Conservation (phyloP, 2,888 invertebrate species). For the Eristalis intricaria region DNA sequence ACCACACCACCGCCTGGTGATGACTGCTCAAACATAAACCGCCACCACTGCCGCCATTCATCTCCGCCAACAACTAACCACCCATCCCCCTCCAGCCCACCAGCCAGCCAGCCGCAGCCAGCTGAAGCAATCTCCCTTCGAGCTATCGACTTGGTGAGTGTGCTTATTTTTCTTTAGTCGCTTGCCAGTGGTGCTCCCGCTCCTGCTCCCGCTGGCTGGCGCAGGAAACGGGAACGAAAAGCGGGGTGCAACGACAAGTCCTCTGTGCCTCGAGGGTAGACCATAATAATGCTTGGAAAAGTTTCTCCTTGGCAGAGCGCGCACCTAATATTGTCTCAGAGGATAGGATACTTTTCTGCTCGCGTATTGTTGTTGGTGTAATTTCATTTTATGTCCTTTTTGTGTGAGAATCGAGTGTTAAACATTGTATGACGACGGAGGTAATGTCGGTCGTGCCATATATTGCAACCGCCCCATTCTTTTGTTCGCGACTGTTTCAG, state of each 20-base stretch:
- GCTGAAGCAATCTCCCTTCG: slow-evolving; percentile 12
- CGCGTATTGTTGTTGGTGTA: slow-evolving; percentile 17
- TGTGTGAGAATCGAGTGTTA: slow-evolving; percentile 66
- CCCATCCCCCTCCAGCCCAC: background rate
- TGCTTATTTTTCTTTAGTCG: slow-evolving; percentile 13
- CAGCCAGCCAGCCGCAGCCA: background rate
- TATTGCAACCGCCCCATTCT: slow-evolving; percentile 1
- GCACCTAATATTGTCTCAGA: slow-evolving; percentile 43
- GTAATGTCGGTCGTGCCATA: slow-evolving; percentile 8
- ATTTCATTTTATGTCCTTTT: slow-evolving; percentile 59
- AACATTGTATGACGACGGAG: slow-evolving; percentile 37
- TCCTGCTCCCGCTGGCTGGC: slow-evolving; percentile 5
- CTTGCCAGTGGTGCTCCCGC: background rate
- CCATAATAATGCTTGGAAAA: slow-evolving; percentile 63
- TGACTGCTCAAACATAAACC: slow-evolving; percentile 66
- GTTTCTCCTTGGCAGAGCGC: slow-evolving; percentile 60
- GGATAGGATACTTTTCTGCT: slow-evolving; percentile 22
- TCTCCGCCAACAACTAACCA: slow-evolving; percentile 4
- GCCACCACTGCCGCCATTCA: slow-evolving; percentile 17
- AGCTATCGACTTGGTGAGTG: slow-evolving; percentile 59
- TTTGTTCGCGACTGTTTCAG: background rate
- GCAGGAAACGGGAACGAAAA: background rate
- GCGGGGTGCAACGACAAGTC: slow-evolving; percentile 9
- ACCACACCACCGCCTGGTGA: slow-evolving; percentile 12
- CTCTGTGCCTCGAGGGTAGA: slow-evolving; percentile 50